These are phyloP conservation scores for Telmatochromis bifrenatus DNA, from an alignment of 2,113 vertebrate genomes.

Conservation along the genomic window DNA sequence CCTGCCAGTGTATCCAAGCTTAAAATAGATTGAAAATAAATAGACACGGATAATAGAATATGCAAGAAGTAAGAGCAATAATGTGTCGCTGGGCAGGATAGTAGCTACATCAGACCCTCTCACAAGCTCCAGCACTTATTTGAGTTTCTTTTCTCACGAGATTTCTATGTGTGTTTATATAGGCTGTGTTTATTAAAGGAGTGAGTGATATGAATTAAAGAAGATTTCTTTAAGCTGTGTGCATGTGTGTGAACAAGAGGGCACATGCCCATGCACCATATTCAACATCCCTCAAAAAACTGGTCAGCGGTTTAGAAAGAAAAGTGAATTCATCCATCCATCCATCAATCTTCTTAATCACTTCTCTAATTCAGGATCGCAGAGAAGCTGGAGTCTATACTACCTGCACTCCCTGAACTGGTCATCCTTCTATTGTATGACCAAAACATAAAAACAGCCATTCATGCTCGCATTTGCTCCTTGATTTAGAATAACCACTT, in stretches of 20 bases:
- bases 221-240: not conserved
- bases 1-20: not conserved
- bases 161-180: not conserved
- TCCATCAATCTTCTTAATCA: not conserved
- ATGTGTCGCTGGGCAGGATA: not conserved
- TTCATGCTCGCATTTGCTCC: not conserved
- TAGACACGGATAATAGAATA: not conserved
- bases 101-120: not conserved
- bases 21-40: not conserved
- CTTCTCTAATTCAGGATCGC: not conserved
- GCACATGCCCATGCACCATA: not conserved
- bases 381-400: not conserved
- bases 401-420: not conserved
- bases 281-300: not conserved
- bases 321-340: not conserved
- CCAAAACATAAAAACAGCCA: not conserved
- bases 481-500: not conserved
- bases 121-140: not conserved
- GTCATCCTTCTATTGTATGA: not conserved
- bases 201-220: not conserved
- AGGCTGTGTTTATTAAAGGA: not conserved
- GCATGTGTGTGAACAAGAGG: not conserved
- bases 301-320: not conserved
- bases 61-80: not conserved
- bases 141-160: not conserved